These are phyloP conservation scores for Herpailurus yagouaroundi DNA, from an alignment of 2,113 vertebrate genomes.

Conservation along the genomic window DNA sequence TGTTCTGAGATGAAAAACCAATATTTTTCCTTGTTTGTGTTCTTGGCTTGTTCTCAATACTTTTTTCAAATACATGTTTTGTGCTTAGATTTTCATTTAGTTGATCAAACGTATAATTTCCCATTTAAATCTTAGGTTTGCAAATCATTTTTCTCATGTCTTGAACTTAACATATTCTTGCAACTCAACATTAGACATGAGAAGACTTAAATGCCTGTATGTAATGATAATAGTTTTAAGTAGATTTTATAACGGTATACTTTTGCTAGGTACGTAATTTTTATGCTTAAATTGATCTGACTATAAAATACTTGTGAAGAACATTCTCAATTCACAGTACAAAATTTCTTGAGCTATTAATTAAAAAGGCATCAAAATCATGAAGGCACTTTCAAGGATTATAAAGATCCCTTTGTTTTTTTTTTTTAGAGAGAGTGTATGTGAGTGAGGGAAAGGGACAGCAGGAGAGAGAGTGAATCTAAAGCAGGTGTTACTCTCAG, in stretches of 20 bases:
- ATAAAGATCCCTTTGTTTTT: background rate
- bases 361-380: background rate
- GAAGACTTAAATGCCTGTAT: background rate
- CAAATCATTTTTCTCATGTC: conserved; percentile 43
- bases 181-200: background rate
- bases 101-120: background rate
- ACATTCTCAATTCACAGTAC: background rate
- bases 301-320: conserved; percentile 18
- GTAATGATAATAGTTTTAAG: background rate
- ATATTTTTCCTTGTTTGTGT: background rate
- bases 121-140: background rate
- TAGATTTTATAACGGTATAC: background rate
- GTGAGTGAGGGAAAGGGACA: no score
- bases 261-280: background rate
- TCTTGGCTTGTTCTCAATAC: background rate
- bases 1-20: background rate
- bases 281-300: conserved; percentile 8
- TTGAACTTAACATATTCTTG: background rate
- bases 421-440: no score
- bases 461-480: no score
- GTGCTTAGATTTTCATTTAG: conserved; percentile 4
- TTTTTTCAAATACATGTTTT: conserved; percentile 49
- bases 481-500: no score
- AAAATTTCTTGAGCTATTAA: conserved; percentile 30
- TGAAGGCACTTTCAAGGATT: background rate